Base-by-base conservation (phyloP, 2,888 invertebrate species). In the Agrenia bidenticulata region DNA sequence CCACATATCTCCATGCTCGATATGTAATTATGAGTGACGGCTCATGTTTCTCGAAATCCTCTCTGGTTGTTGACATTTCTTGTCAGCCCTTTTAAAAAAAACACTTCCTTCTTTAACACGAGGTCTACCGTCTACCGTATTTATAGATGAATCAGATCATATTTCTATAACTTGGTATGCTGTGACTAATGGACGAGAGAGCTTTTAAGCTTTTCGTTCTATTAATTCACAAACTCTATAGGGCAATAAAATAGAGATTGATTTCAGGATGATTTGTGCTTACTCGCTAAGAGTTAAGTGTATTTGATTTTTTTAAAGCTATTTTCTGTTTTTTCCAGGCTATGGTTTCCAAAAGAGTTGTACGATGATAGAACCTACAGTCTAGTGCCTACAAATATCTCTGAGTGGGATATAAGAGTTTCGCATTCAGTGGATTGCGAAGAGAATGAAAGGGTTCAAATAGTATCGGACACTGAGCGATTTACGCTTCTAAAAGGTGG, bases 401-500 rank as follows among this genome's bases (percentile, higher is more conserved):
- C 61, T 15, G 64, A 62, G 7, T 76, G 76, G 76, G 64, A 74
- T 9, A 69, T 76, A 1, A 60, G 61, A 13, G 61, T 63, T 4
- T 56, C 69, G 9, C 66, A 64, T 57, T 61, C 45, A 15, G 63
- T 72, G 32, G 63, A 67, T 37, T 76, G 76, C 58, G 49, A n/a
- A 2, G 55, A 61, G 17, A 64, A 67, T 41, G 66, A 70, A 55
- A 60, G 67, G 37, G 45, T 69, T 0, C 73, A 74, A 64, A 64
- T 76, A 15, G 60, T 74, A 9, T 69, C 69, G 9, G 76, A 76
- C 57, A 53, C 67, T 50, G 65, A 58, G 21, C 26, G 53, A 1
- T 76, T 74, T 50, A 70, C 70, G 0, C 59, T 76, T 26, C 11
- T 73, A 2, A 59, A 51, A 13, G 70, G 73, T 62, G 76, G 76